Conservation (phyloP, 2,113 vertebrate genomes). For the Dromaius novaehollandiae region DNA sequence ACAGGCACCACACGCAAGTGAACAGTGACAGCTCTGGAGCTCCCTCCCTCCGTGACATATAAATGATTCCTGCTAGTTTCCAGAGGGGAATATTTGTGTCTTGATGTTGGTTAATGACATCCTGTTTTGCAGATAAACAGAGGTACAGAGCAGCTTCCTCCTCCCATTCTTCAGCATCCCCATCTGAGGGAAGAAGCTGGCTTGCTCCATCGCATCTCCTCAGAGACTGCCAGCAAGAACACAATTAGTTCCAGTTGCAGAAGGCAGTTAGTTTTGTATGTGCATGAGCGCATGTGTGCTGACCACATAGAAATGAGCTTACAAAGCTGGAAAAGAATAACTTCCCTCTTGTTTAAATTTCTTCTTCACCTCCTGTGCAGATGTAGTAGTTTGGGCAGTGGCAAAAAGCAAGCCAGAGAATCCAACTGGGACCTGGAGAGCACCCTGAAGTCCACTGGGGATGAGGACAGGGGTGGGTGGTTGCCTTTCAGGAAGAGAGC, state of each 20-base stretch:
- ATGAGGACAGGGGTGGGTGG: not conserved
- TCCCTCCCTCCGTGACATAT: not conserved
- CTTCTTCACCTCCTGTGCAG: not conserved
- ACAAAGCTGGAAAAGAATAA: not conserved
- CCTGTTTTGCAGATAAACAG: not conserved
- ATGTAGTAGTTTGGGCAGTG: not conserved
- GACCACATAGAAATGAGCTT: not conserved
- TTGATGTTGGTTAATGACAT: not conserved
- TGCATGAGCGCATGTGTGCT: rapidly evolving
- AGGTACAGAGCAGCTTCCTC: not conserved
- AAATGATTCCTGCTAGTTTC: not conserved
- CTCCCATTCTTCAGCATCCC: not conserved
- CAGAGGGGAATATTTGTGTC: not conserved
- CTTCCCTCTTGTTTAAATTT: not conserved
- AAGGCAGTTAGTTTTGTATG: not conserved
- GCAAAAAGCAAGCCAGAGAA: not conserved
- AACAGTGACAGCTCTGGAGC: not conserved
- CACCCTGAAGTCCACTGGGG: not conserved
- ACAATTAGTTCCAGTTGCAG: not conserved
- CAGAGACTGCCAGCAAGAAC: not conserved
- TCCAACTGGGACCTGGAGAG: not conserved
- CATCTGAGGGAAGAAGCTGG: not conserved
- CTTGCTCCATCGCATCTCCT: not conserved
- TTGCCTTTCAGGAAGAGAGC: not conserved
- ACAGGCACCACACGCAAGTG: not conserved